Percentiles rank a stretch among this genome's conserved stretches.
These are phyloP conservation scores for Pithys albifrons DNA, from an alignment of 2,113 vertebrate genomes.

Conservation along the genomic window DNA sequence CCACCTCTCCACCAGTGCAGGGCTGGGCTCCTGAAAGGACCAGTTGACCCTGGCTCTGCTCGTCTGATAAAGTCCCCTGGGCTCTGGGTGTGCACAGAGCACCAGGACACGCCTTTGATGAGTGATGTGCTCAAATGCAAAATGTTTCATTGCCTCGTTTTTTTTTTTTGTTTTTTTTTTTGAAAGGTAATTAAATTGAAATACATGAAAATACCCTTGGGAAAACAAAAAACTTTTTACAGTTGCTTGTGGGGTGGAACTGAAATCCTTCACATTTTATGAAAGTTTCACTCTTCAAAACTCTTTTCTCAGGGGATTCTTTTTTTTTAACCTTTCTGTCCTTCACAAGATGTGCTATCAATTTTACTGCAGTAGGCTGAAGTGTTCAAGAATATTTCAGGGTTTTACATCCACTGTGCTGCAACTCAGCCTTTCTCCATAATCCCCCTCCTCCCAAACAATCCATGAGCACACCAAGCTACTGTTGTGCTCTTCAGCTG, in stretches of 20 bases:
- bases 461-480: not conserved
- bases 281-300: not conserved
- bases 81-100: not conserved
- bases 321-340: not conserved
- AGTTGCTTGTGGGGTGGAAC: not conserved
- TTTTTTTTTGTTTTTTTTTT: not conserved
- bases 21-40: too few species aligned
- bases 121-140: not conserved
- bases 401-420: not conserved
- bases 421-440: not conserved
- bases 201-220: not conserved
- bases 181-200: not conserved
- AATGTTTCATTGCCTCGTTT: not conserved
- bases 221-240: not conserved
- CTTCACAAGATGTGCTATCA: not conserved
- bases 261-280: not conserved
- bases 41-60: not conserved
- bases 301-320: not conserved
- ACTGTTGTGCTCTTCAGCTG: slow-evolving; percentile 9
- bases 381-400: not conserved
- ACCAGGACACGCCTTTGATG: not conserved
- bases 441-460: not conserved
- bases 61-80: not conserved
- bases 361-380: not conserved
- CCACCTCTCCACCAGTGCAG: not conserved